Evolutionary conservation across 2,797 vertebrate genomes (phyloP), one percentile per base, ranked within the genome.

Genomic region (Crenuchus spilurus): DNA sequence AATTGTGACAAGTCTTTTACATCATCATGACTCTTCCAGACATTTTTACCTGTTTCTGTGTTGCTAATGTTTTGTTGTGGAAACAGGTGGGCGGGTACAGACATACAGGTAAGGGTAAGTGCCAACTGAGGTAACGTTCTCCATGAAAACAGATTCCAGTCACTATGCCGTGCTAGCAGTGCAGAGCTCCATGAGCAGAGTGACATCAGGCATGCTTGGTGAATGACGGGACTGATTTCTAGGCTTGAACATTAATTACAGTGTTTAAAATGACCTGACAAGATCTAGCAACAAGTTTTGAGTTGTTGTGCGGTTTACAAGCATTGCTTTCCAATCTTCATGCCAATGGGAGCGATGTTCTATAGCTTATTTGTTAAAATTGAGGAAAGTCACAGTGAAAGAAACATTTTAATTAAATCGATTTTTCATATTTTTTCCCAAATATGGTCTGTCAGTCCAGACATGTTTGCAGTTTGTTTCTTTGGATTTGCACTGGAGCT

Each of bases 21-120:
- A n/a, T n/a, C n/a, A n/a, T n/a, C n/a, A n/a, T n/a, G n/a, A n/a
- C n/a, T n/a, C n/a, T n/a, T n/a, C 13, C 58, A 39, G 13, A 26
- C 22, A 37, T 42, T n/a, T n/a, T n/a, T n/a, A 8, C 55, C 11
- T 63, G 41, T 18, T 28, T 30, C 39, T 46, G 24, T 42, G 61
- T 63, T 63, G 58, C 18, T 61, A 13, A 26, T 61, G 18, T 41
- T 18, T 22, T 61, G 61, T 44, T 42, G 37, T 62, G 61, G 61
- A 63, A 63, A 63, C 61, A 63, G 31, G 39, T 7, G 44, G 16
- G 57, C 4, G 3, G 39, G 5, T 9, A 10, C 33, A 60, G 33
- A 22, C 31, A 61, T 35, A 31, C 54, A 58, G n/a, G 16, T 11
- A 24, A 14, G 39, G 42, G 24, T 44, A 4, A 28, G 20, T 24